A percentile compares a stretch with the other conserved stretches of the same genome.
Evolutionary conservation across 2,113 vertebrate species (phyloP).

Genomic region (Labrus mixtus): DNA sequence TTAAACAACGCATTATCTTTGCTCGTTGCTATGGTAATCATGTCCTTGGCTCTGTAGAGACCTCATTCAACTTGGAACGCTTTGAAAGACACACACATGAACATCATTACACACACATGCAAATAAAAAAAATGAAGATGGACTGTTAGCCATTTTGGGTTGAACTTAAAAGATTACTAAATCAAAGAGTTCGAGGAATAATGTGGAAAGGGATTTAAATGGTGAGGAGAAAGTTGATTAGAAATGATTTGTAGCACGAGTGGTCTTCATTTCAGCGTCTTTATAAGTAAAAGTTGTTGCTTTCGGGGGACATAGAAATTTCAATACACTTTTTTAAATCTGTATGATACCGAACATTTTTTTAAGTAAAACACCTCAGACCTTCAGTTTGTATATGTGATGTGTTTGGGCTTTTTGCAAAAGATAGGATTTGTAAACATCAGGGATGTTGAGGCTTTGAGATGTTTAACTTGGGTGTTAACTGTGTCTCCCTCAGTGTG

Average conservation of each 20-base stretch:
- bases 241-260: too few relatives aligned
- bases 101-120: background rate
- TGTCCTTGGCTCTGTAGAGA: constrained; percentile 57
- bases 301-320: background rate
- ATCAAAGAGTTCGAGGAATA: too few relatives aligned
- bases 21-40: constrained; percentile 77
- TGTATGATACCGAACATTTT: background rate
- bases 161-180: too few relatives aligned
- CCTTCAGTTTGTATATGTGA: too few relatives aligned
- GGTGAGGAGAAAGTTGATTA: too few relatives aligned
- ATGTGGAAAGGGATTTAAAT: too few relatives aligned
- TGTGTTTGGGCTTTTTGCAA: too few relatives aligned
- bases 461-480: background rate
- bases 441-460: background rate
- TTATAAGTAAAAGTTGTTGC: too few relatives aligned
- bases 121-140: background rate
- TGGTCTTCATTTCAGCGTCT: too few relatives aligned
- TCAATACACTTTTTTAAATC: background rate
- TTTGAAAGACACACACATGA: constrained; percentile 30
- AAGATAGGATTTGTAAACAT: background rate
- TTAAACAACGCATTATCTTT: constrained; percentile 50
- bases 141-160: background rate
- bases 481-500: background rate
- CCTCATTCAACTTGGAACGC: constrained; percentile 48
- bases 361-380: background rate